Evolutionary conservation across 2,113 vertebrate genomes (phyloP), one percentile per base, ranked within the genome.

Genomic region (Oncorhynchus gorbuscha): DNA sequence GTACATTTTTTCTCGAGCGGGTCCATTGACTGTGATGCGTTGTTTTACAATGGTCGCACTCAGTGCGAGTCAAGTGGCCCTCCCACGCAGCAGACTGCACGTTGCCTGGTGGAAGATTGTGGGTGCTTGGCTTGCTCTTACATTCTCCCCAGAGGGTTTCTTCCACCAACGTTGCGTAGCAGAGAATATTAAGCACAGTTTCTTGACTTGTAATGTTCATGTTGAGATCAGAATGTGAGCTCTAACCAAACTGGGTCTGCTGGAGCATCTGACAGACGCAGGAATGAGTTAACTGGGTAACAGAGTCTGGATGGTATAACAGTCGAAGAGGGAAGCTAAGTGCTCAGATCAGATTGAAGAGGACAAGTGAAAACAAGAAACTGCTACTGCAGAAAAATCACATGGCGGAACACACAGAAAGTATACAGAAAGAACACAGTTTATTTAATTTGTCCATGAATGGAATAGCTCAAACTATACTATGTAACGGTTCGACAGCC

Each of bases 41-140:
- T 85, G 80, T 84, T 75, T 35, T 35, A 7, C 68, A 79, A 82
- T 66, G 48, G 3, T 76, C 16, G 30, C 58, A 65, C 32, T 86
- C 3, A 22, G 78, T 85, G 82, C 26, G 68, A 86, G 82, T 68
- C 48, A 84, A 85, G 76, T 68, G 67, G 64, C 79, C 78, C 83
- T 87, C 85, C 84, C 72, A 85, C 79, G 82, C 86, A 77, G 77
- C 77, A 79, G 77, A 61, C 73, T 83, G 77, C 79, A 81, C 78
- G 75, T 32, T 72, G 39, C 39, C 51, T 55, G 8, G 77, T 59
- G 72, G 59, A 71, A 62, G 71, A 49, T 64, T 76, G 78, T 72
- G 76, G 67, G 75, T 73, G 68, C 78, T 74, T 84, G 81, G 81
- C 78, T 78, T 79, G 73, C 69, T 65, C 73, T 79, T 71, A 48